Percentiles rank a stretch among this genome's conserved stretches.
Evolutionary conservation across 1,140 invertebrate species (phyloP).

Genomic region (Triops cancriformis): DNA sequence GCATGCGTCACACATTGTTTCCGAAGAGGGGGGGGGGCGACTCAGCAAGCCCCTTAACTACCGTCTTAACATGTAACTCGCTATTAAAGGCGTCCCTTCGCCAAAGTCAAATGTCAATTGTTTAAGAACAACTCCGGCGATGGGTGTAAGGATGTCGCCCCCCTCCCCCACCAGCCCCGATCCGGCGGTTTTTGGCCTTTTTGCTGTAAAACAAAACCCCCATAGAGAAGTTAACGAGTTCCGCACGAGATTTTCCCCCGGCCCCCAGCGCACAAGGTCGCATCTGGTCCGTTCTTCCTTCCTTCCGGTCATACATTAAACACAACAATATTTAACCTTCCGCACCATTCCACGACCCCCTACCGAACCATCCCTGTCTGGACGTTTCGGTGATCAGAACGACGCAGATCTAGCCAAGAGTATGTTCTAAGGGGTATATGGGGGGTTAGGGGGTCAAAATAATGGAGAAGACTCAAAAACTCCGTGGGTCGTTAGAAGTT

Average conservation of each 20-base stretch:
- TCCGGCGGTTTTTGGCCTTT: neutral
- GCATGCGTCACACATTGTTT: too few species aligned
- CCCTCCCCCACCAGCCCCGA: too few species aligned
- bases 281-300: neutral
- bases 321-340: conserved; percentile 11
- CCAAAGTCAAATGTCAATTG: conserved; percentile 2
- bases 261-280: neutral
- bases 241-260: neutral
- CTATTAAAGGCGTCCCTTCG: neutral
- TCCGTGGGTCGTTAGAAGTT: too few species aligned
- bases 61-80: neutral
- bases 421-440: too few species aligned
- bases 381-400: neutral
- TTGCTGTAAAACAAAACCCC: neutral
- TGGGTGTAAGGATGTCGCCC: too few species aligned
- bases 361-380: neutral
- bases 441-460: too few species aligned
- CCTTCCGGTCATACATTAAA: conserved; percentile 10
- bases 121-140: neutral
- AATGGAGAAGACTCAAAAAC: too few species aligned
- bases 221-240: conserved; percentile 1
- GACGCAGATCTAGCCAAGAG: neutral
- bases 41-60: neutral
- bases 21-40: too few species aligned
- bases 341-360: neutral